Conservation (phyloP, 2,113 vertebrate genomes). For the Anhinga anhinga region DNA sequence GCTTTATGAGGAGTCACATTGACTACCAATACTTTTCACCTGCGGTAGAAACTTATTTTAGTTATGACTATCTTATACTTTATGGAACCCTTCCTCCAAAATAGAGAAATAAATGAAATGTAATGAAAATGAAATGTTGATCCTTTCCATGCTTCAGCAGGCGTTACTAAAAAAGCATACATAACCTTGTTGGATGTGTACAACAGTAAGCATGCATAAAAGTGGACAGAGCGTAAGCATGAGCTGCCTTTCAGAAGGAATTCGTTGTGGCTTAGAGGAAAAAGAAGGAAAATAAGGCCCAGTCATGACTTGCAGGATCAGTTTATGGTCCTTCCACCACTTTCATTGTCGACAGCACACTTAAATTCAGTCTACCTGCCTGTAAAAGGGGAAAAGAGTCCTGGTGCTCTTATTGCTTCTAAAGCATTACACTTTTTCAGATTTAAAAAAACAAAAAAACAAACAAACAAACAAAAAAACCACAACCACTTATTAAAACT, state of each 20-base stretch:
- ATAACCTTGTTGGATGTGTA: slow-evolving; percentile 35
- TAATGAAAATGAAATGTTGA: slow-evolving; percentile 64
- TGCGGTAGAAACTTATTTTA: slow-evolving; percentile 32
- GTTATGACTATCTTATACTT: slow-evolving; percentile 15
- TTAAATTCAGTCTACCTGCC: not conserved
- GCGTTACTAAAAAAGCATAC: slow-evolving; percentile 44
- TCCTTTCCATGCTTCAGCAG: slow-evolving; percentile 24
- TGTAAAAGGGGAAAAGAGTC: not conserved
- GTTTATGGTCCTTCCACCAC: not conserved
- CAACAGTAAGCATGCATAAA: slow-evolving; percentile 30
- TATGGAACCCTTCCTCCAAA: slow-evolving; percentile 17
- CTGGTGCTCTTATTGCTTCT: not conserved
- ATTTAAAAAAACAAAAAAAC: not conserved
- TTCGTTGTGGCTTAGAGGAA: not conserved
- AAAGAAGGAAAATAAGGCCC: not conserved
- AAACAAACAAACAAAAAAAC: not conserved
- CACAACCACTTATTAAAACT: not conserved
- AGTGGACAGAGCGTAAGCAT: not conserved
- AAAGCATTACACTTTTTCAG: not conserved
- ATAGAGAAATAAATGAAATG: slow-evolving; percentile 59
- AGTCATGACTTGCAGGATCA: not conserved
- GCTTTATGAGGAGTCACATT: slow-evolving; percentile 25
- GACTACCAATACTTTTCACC: slow-evolving; percentile 31
- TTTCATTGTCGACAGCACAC: not conserved
- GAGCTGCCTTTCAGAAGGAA: slow-evolving; percentile 21